Evolutionary conservation across 2,888 invertebrate genomes (phyloP), one percentile per base, ranked within the genome.

Genomic region (Bombylius major): DNA sequence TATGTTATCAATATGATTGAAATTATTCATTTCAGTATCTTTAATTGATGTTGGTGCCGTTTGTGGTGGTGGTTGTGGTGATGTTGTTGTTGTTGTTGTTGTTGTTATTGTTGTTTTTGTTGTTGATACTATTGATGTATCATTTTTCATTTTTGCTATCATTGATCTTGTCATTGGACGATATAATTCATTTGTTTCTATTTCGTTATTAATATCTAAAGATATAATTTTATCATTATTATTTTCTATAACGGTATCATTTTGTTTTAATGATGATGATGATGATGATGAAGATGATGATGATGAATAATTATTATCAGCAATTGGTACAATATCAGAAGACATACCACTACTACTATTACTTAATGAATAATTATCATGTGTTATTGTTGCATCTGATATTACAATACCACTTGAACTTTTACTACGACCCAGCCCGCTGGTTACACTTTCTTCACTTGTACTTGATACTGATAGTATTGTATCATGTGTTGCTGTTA

Each of bases 401-500:
- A 56, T 51, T 9, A 57, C 59, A 45, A 62, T 62, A 13, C 62
- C 62, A 47, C 61, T 69, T 13, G 65, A 66, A n/a, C 68, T 68
- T 55, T 68, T 69, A 58, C 67, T 69, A 14, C 63, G 64, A 4
- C 67, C 66, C 53, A 68, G 55, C 5, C 65, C 69, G 58, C 67
- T 68, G 7, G 66, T 67, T 32, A 61, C 59, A 57, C 65, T 66
- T 50, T 65, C 69, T 48, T 65, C 67, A 36, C 63, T 66, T 51
- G 45, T 54, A 52, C 56, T 60, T 4, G 62, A 61, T 13, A 62
- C 60, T 12, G 65, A 64, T 44, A 60, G 62, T 11, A 31, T 78
- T n/a, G 80, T 77, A 23, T 23, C 23, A 23, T 23, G 1, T 0
- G 47, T 83, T 72, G 53, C 33, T 36, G 44, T 54, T 50, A 13